phyloP scores from a whole-genome alignment of 2,797 vertebrate genomes.

The Gymnodraco acuticeps region DNA sequence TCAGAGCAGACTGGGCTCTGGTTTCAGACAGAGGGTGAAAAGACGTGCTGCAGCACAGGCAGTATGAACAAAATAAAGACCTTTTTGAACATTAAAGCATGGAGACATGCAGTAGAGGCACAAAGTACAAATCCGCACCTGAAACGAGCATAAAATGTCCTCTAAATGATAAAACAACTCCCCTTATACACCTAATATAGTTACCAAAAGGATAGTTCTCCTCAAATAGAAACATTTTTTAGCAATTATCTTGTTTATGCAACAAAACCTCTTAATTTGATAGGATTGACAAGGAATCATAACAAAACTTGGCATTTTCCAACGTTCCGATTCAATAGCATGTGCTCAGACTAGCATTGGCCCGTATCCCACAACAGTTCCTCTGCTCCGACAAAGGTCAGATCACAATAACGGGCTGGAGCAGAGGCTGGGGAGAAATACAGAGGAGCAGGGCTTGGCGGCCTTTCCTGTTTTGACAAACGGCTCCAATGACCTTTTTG shows the following conservation, averaged over 20 bases:
- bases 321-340: slow-evolving; percentile 28
- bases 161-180: not conserved
- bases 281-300: not conserved
- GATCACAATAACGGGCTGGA: slow-evolving; percentile 60
- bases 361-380: slow-evolving; percentile 28
- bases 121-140: too few species aligned
- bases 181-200: not conserved
- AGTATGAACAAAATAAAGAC: too few species aligned
- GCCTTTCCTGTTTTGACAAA: slow-evolving; percentile 74
- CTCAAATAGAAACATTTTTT: slow-evolving; percentile 26
- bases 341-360: slow-evolving; percentile 27
- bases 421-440: slow-evolving; percentile 44
- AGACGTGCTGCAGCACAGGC: too few species aligned
- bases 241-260: not conserved
- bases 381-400: slow-evolving; percentile 76
- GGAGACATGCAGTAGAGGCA: too few species aligned
- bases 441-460: slow-evolving; percentile 20
- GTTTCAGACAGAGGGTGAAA: too few species aligned
- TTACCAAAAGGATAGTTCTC: not conserved
- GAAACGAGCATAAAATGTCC: too few species aligned
- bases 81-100: too few species aligned
- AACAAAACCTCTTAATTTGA: slow-evolving; percentile 28
- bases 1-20: too few species aligned
- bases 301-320: not conserved
- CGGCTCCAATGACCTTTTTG: slow-evolving; percentile 75